A percentile compares a stretch with the other conserved stretches of the same genome.
phyloP scores from a whole-genome alignment of 2,113 vertebrate genomes.

The Spheniscus mendiculus region DNA sequence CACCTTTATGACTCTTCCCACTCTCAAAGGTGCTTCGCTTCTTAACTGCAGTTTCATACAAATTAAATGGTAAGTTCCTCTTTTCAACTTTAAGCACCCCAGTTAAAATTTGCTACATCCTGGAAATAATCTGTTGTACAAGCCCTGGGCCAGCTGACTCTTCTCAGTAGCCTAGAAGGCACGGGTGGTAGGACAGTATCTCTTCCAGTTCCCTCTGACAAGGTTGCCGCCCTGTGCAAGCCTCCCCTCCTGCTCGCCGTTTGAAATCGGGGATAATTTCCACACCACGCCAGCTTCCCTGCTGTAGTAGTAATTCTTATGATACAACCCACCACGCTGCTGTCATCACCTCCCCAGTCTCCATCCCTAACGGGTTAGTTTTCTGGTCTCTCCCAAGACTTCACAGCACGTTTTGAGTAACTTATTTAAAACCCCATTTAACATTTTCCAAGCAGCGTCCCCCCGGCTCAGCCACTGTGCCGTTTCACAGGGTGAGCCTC shows the following conservation, averaged over 20 bases:
- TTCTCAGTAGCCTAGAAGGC: not conserved
- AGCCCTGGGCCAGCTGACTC: not conserved
- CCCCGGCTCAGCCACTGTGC: fast-evolving
- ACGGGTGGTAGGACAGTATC: not conserved
- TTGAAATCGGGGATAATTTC: not conserved
- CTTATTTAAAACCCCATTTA: not conserved
- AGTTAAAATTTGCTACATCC: not conserved
- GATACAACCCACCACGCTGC: fast-evolving
- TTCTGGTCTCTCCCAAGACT: not conserved
- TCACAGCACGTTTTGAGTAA: not conserved
- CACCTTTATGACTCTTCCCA: not conserved
- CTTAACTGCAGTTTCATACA: not conserved
- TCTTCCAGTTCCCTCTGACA: not conserved
- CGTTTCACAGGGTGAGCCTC: fast-evolving
- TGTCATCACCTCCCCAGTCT: no score
- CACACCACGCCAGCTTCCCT: not conserved
- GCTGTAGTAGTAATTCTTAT: fast-evolving
- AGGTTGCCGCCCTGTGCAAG: not conserved
- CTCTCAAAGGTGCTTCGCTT: not conserved
- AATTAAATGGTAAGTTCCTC: not conserved
- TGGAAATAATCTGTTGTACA: not conserved
- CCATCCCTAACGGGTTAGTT: fast-evolving
- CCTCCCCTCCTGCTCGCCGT: not conserved
- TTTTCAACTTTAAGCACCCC: not conserved
- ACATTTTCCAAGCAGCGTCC: fast-evolving